Percentiles rank a stretch among this genome's conserved stretches.
Conservation (phyloP, 2,888 invertebrate species). For the Abrostola triplasia region DNA sequence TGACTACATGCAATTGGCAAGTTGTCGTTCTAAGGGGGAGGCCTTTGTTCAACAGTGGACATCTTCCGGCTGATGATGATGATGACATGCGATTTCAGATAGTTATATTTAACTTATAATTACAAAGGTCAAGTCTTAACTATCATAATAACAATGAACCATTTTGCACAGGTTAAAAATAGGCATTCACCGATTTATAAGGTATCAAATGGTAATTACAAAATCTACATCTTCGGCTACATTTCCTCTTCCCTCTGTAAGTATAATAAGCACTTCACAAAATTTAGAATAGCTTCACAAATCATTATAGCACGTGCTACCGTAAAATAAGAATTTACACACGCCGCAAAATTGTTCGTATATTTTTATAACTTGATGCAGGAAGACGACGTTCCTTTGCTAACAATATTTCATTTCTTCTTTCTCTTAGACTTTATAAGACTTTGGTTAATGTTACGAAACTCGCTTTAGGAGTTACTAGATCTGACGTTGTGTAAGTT, state of each 20-base stretch:
- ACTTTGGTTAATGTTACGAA: too few relatives aligned
- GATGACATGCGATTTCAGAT: too few relatives aligned
- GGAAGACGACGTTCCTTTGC: conserved; percentile 13
- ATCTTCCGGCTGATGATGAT: too few relatives aligned
- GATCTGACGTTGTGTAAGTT: too few relatives aligned
- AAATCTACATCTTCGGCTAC: neutral
- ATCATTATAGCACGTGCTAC: conserved; percentile 26
- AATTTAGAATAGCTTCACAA: conserved; percentile 15
- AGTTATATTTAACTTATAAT: too few relatives aligned
- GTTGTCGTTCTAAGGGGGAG: too few relatives aligned
- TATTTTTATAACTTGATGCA: conserved; percentile 44
- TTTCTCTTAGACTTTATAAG: neutral
- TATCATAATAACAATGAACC: too few relatives aligned
- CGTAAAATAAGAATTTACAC: conserved; percentile 40
- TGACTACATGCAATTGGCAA: too few relatives aligned
- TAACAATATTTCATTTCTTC: neutral
- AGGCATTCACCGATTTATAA: neutral
- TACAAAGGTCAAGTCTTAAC: too few relatives aligned
- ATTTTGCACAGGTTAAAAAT: too few relatives aligned
- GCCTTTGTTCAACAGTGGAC: too few relatives aligned
- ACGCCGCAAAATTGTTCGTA: conserved; percentile 31
- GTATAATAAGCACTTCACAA: neutral
- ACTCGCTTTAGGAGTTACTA: too few relatives aligned
- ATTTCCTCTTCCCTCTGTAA: neutral
- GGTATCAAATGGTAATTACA: neutral